Evolutionary conservation across 2,113 vertebrate genomes (phyloP).

Genomic region (Embiotoca jacksoni): DNA sequence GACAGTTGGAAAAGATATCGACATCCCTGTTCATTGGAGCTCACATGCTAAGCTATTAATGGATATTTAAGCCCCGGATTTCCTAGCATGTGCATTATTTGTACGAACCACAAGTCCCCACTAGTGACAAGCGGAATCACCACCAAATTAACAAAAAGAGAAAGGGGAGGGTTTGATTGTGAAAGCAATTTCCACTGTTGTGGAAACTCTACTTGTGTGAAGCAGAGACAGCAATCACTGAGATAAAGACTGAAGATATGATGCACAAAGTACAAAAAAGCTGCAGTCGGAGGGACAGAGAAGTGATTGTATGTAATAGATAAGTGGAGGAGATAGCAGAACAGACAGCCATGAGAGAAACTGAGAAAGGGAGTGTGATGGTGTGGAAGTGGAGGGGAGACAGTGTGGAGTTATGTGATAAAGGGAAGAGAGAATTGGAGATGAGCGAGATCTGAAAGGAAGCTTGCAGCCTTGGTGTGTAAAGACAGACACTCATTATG

Average conservation of each 20-base stretch:
- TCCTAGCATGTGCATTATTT: slow-evolving; percentile 43
- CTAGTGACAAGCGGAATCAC: slow-evolving; percentile 48
- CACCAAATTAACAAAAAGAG: slow-evolving; percentile 32
- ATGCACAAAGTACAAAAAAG: slow-evolving; percentile 36
- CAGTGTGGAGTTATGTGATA: slow-evolving; percentile 7
- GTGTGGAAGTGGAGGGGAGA: slow-evolving; percentile 42
- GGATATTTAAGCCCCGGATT: slow-evolving; percentile 37
- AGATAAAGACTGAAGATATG: slow-evolving; percentile 29
- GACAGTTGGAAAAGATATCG: slow-evolving; percentile 41
- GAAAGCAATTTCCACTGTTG: slow-evolving; percentile 35
- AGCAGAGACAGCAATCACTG: slow-evolving; percentile 35
- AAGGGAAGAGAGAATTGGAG: not conserved
- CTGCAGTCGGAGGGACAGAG: slow-evolving; percentile 8
- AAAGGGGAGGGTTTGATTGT: not conserved
- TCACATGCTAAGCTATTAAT: slow-evolving; percentile 42
- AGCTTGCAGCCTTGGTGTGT: slow-evolving; percentile 3
- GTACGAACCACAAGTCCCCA: slow-evolving; percentile 29
- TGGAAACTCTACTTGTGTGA: not conserved
- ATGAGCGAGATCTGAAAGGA: not conserved
- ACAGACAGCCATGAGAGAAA: slow-evolving; percentile 43
- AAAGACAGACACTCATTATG: not conserved
- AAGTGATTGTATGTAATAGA: slow-evolving; percentile 19
- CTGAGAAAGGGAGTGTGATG: slow-evolving; percentile 39
- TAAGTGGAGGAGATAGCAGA: slow-evolving; percentile 42
- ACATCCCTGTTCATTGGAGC: slow-evolving; percentile 51